Percentiles rank a stretch among this genome's conserved stretches.
Evolutionary conservation across 2,888 invertebrate genomes (phyloP).

Genomic region (Baccha elongata): DNA sequence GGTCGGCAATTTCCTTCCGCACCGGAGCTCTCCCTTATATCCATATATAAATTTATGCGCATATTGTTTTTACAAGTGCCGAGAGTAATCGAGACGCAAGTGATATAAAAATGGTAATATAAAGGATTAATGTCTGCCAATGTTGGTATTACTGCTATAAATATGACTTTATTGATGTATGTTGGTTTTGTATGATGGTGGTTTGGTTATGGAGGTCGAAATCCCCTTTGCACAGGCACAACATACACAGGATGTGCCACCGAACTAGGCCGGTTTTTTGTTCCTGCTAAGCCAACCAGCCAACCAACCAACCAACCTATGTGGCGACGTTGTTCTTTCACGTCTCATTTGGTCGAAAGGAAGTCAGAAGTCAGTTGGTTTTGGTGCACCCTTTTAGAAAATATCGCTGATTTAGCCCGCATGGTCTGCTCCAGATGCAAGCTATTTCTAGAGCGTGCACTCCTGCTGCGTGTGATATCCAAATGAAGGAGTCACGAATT

Average conservation of each 20-base stretch:
- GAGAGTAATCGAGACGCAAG: conserved; percentile 72
- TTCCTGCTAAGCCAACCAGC: no score
- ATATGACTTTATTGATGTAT: conserved; percentile 69
- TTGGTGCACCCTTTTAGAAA: conserved; percentile 22
- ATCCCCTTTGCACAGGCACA: background rate
- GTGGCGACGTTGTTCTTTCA: conserved; percentile 39
- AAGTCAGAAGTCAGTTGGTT: conserved; percentile 10
- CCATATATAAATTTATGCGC: conserved; percentile 72
- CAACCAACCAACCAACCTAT: no score
- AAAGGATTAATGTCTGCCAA: conserved; percentile 69
- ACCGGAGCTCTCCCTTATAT: background rate
- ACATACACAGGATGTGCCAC: conserved; percentile 43
- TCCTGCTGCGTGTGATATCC: conserved; percentile 64
- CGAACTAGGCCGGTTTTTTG: background rate
- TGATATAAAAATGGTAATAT: conserved; percentile 73
- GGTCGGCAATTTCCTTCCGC: conserved; percentile 44
- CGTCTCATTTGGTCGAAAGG: conserved; percentile 34
- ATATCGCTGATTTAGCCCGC: background rate
- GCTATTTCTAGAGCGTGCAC: background rate
- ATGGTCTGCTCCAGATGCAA: conserved; percentile 14
- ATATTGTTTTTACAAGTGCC: conserved; percentile 70
- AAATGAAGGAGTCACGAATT: conserved; percentile 69
- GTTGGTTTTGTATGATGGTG: conserved; percentile 25
- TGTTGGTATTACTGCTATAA: conserved; percentile 69
- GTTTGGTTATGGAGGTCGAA: conserved; percentile 1